Conservation (phyloP, 2,113 vertebrate species). For the Sinosuthora webbiana region DNA sequence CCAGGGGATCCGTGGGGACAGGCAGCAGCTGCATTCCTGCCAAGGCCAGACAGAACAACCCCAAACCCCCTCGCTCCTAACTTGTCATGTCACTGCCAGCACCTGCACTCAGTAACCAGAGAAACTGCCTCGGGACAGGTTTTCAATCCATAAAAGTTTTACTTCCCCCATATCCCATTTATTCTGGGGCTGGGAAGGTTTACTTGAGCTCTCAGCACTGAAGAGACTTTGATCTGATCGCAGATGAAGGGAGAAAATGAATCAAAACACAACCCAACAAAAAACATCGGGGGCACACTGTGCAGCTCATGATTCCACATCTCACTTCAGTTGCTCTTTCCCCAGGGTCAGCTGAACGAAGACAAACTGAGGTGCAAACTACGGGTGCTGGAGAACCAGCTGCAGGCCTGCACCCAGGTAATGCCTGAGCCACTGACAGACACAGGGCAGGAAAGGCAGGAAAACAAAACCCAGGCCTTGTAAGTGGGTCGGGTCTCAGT, state of each 20-base stretch:
- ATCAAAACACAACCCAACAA: background rate
- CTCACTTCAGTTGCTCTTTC: background rate
- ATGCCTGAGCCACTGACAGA: background rate
- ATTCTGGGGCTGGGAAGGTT: rapidly evolving
- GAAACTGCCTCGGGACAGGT: background rate
- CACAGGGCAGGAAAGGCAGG: background rate
- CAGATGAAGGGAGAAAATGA: background rate
- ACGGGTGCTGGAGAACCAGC: constrained; percentile 85
- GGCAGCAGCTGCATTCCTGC: background rate
- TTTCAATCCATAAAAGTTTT: background rate
- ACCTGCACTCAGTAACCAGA: background rate
- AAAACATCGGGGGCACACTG: rapidly evolving
- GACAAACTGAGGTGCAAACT: constrained; percentile 87
- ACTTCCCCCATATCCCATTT: background rate
- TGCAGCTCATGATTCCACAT: background rate
- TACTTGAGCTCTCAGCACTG: background rate
- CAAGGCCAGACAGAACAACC: background rate
- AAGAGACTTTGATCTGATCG: background rate
- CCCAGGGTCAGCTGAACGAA: constrained; percentile 88
- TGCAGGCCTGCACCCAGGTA: constrained; percentile 90
- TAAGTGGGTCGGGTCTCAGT: background rate
- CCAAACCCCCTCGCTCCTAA: background rate
- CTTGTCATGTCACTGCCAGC: background rate
- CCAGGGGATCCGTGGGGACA: rapidly evolving
- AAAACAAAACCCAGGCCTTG: background rate